Base-by-base conservation (phyloP, 2,113 vertebrate genomes). In the Anoura caudifer region DNA sequence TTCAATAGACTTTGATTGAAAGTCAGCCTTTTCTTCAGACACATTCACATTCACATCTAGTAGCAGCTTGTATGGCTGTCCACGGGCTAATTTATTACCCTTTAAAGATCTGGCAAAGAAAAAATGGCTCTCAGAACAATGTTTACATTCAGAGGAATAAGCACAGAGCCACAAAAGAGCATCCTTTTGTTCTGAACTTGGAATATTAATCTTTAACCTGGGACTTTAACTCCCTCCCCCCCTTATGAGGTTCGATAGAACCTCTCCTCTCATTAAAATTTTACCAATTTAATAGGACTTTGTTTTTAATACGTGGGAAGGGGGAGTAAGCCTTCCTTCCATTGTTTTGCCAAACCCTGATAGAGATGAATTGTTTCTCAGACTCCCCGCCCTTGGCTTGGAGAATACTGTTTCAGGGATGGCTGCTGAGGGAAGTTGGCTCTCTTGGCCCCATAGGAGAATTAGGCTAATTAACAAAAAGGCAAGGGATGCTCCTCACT, bases 1-100 rank as follows among this genome's bases (percentile, higher is more conserved):
- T 98, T 99, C 99, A 99, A 99, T 99, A 98, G 99, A 99, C 99
- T 99, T 99, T 99, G 99, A 99, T 99, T 99, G 99, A 99, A 99
- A 98, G 99, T 98, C 98, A 98, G 98, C 97, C 98, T 99, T 99
- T 99, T 98, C 99, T 99, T 99, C 98, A 99, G 98, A 98, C 98
- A 97, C 98, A 98, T 99, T 99, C 99, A 99, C 99, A 99, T 99
- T 99, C 99, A 98, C 98, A 98, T 99, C 98, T 99, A 99, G 99
- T 99, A 99, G 99, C 99, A 98, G 99, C 99, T 99, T 99, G 99
- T 99, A 99, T 99, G 97, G 98, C 99, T 99, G 99, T 99, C 99
- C 98, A 56, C 96, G 90, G 98, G 98, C 98, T 99, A 98, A 99
- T 99, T 99, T 99, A 99, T 99, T 99, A 99, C 98, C 98, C 98